Base-by-base conservation (phyloP, 2,113 vertebrate genomes). In the Scopus umbretta region DNA sequence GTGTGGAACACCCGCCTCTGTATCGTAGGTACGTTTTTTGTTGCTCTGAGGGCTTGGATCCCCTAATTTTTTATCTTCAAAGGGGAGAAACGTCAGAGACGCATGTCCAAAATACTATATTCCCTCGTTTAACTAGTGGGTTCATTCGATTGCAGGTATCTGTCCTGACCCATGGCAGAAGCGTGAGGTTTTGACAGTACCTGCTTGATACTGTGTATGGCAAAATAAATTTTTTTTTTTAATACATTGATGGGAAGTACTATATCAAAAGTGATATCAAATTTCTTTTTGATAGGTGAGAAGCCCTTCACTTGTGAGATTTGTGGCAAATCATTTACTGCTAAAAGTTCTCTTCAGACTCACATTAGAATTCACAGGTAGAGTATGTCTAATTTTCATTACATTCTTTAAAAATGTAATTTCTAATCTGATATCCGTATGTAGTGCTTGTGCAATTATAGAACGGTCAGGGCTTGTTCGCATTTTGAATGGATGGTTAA, bases 251-350 rank as follows among this genome's bases (percentile, higher is more conserved):
- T 86, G 50, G 50, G 71, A 94, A 88, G 32, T 73, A 29, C 47
- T 68, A 4, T 78, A 27, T 79, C 21, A 79, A 68, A 84, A 74
- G 26, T 19, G 6, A 36, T 38, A 65, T 86, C 29, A 45, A 18
- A 18, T 62, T 88, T 76, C 36, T 22, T 96, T 91, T 90, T 93
- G 88, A 40, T 96, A 99, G 99, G 99, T 86, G 99, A 99, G 98
- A 99, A 99, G 93, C 99, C 99, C 55, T 99, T 99, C 92, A 99
- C 99, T 6, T 99, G 99, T 98, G 99, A 99, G 97, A 99, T 99
- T 80, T 99, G 99, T 98, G 99, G 99, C 61, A 99, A 99, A 96
- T 99, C 99, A 88, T 99, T 99, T 94, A 99, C 99, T 70, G 98
- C 99, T 90, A 99, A 99, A 98, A 99, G 99, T 97, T 99, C 99